Evolutionary conservation across 2,888 invertebrate genomes (phyloP), one percentile per base, ranked within the genome.

Genomic region (Drosophila colorata): DNA sequence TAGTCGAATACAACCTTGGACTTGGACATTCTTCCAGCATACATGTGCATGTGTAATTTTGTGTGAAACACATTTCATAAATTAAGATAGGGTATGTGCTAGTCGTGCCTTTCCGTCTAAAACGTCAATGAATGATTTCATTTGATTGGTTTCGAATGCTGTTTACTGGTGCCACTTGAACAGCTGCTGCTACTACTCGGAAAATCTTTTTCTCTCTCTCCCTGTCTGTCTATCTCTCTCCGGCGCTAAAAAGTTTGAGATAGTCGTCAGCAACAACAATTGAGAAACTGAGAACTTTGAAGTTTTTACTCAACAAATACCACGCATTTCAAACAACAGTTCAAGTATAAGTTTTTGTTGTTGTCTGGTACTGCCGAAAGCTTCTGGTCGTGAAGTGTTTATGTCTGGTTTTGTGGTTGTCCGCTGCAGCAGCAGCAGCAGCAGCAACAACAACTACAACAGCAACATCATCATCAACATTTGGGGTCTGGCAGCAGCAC

Each of bases 381-480:
- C 23, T 75, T 74, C 37, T 71, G 49, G 35, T 31, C 40, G 51
- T 63, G 58, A 80, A 77, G 87, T 86, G 84, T 86, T 85, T 75
- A 74, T 71, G 71, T 83, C 69, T 72, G 87, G 69, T 55, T 74
- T 80, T 76, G 84, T 53, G 81, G 84, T 69, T 71, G 69, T 20
- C 43, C 47, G 33, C 46, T 49, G 28, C 49, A 63, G 11, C 43
- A 49, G 14, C 55, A 69, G 14, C 28, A 38, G 25, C 48, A 31
- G 31, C 28, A 47, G 18, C 49, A 47, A n/a, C 56, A 37, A 11
- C 16, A 46, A 18, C 9, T 47, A 14, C 43, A 47, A 44, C 20
- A 33, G 31, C 49, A 47, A 33, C 28, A 28, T 9, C 9, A 20
- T 20, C n/a, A 8, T 16, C 35, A 40, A 25, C 18, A 49, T 37